Evolutionary conservation across 2,888 invertebrate species (phyloP).

Genomic region (Andrena minutula): DNA sequence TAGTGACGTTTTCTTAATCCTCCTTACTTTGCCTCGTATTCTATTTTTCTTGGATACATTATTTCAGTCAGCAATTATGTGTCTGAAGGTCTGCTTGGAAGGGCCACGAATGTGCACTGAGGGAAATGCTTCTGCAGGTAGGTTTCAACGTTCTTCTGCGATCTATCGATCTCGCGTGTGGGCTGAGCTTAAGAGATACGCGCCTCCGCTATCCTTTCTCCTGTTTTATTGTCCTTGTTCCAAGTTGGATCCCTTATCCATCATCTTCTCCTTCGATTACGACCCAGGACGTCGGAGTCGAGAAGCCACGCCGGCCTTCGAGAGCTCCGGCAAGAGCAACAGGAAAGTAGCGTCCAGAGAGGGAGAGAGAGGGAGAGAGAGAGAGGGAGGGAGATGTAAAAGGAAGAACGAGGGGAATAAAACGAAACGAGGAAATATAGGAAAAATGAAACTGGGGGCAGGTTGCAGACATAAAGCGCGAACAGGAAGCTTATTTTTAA

Average conservation of each 20-base stretch:
- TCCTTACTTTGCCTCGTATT: too few relatives aligned
- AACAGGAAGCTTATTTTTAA: slow-evolving; percentile 3
- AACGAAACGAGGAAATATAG: slow-evolving; percentile 27
- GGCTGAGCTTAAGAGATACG: slow-evolving; percentile 37
- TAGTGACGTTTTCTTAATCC: too few relatives aligned
- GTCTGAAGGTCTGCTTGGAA: too few relatives aligned
- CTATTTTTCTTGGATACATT: too few relatives aligned
- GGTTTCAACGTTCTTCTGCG: neutral
- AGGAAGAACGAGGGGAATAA: slow-evolving; percentile 28
- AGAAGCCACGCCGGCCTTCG: slow-evolving; percentile 40
- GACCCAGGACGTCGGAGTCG: slow-evolving; percentile 61
- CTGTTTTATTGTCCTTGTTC: slow-evolving; percentile 55
- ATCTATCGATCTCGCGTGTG: slow-evolving; percentile 27
- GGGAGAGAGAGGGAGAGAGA: slow-evolving; percentile 17
- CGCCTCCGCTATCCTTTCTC: slow-evolving; percentile 12
- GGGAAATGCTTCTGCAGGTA: neutral
- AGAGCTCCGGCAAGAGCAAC: slow-evolving; percentile 43
- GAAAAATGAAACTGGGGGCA: slow-evolving; percentile 42
- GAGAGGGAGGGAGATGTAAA: neutral
- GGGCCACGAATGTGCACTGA: neutral
- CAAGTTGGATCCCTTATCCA: slow-evolving; percentile 66
- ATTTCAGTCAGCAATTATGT: too few relatives aligned
- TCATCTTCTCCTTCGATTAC: slow-evolving; percentile 73
- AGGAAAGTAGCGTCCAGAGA: slow-evolving; percentile 32
- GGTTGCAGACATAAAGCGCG: slow-evolving; percentile 22